These are phyloP conservation scores for Urocolius indicus DNA, from an alignment of 2,113 vertebrate species.

Conservation along the genomic window DNA sequence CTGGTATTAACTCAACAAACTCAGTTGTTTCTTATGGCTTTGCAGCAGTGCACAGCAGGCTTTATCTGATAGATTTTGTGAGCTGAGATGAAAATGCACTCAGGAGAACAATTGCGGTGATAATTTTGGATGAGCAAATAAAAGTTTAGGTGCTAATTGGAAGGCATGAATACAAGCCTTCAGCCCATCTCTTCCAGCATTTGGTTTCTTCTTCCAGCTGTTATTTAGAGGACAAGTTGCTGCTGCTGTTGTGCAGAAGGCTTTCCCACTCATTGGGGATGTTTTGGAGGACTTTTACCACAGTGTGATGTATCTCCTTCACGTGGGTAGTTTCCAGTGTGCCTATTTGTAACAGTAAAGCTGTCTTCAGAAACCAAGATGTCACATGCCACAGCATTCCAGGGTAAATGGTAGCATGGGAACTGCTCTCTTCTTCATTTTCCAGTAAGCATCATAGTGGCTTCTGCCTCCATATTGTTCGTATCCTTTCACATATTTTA, in stretches of 20 bases:
- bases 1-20: not conserved
- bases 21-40: not conserved
- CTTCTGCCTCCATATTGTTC: not conserved
- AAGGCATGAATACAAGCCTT: not conserved
- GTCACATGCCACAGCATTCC: accelerated
- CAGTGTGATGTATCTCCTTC: not conserved
- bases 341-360: not conserved
- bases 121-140: not conserved
- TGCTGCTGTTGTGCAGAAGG: not conserved
- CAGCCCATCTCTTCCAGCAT: not conserved
- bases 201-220: not conserved
- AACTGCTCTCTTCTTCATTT: not conserved
- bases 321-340: accelerated
- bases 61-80: not conserved
- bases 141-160: not conserved
- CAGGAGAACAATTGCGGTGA: not conserved
- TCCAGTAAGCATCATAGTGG: not conserved
- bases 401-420: not conserved
- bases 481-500: not conserved
- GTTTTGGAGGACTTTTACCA: not conserved
- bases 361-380: not conserved
- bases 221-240: not conserved
- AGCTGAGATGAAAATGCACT: not conserved
- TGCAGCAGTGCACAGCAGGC: not conserved
- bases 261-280: not conserved